Evolutionary conservation across 2,797 vertebrate genomes (phyloP).

Genomic region (Chanos chanos): DNA sequence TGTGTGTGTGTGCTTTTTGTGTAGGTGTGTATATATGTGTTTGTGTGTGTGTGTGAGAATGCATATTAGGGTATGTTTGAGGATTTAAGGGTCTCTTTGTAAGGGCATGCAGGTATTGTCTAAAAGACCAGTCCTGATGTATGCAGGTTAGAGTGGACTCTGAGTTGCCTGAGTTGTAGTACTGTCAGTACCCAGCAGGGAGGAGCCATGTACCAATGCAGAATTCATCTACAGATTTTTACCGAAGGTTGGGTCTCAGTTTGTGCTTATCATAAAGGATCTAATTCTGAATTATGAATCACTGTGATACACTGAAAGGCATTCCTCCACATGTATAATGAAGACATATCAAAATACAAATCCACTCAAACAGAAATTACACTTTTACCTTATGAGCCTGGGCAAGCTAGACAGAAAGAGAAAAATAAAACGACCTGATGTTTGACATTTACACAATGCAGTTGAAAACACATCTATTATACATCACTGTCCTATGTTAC

Average conservation of each 20-base stretch:
- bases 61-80: constrained; percentile 7
- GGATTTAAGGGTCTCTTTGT: background rate
- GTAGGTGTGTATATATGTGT: constrained; percentile 9
- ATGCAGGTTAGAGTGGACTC: constrained; percentile 19
- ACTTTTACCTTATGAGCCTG: constrained; percentile 95
- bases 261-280: too few relatives aligned
- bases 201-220: constrained; percentile 36
- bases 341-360: too few relatives aligned
- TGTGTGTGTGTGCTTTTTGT: background rate
- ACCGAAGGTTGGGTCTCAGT: too few relatives aligned
- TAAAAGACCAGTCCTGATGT: constrained; percentile 6
- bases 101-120: too few relatives aligned
- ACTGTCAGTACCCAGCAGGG: constrained; percentile 45
- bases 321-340: too few relatives aligned
- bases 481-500: constrained; percentile 16
- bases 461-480: constrained; percentile 20
- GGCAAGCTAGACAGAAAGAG: constrained; percentile 82
- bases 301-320: too few relatives aligned
- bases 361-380: background rate
- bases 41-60: constrained; percentile 5
- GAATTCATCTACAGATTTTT: too few relatives aligned
- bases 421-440: constrained; percentile 55
- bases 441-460: constrained; percentile 20
- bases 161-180: constrained; percentile 17
- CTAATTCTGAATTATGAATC: too few relatives aligned